These are phyloP conservation scores for Atherix ibis DNA, from an alignment of 2,888 invertebrate species.

Conservation along the genomic window DNA sequence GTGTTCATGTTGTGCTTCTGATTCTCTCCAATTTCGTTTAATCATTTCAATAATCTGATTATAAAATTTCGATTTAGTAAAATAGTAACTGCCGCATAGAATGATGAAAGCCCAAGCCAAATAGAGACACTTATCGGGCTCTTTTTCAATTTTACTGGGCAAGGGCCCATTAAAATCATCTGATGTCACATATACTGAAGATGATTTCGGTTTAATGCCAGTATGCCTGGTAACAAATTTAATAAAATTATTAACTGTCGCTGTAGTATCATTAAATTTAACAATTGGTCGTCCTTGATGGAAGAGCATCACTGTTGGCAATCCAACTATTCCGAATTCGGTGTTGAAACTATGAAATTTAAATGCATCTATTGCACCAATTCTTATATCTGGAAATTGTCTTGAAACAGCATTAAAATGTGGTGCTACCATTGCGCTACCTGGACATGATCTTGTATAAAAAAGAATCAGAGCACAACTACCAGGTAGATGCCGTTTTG, in stretches of 20 bases:
- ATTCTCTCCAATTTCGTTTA: constrained; percentile 76
- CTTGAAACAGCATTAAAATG: constrained; percentile 80
- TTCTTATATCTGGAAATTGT: constrained; percentile 70
- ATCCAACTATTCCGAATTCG: constrained; percentile 79
- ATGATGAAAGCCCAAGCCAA: constrained; percentile 76
- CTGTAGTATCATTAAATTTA: constrained; percentile 69
- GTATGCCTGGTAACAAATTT: constrained; percentile 65
- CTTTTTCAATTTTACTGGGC: constrained; percentile 54
- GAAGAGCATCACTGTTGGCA: constrained; percentile 76
- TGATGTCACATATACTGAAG: constrained; percentile 51
- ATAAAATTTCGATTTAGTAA: constrained; percentile 63
- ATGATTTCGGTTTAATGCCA: constrained; percentile 41
- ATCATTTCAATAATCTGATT: constrained; percentile 65
- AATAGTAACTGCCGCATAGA: constrained; percentile 55
- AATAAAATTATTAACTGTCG: constrained; percentile 61
- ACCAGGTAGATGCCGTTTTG: constrained; percentile 44
- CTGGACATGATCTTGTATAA: constrained; percentile 78
- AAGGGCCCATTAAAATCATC: constrained; percentile 70
- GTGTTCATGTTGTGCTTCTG: constrained; percentile 41
- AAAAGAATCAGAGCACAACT: constrained; percentile 71
- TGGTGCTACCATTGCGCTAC: constrained; percentile 78
- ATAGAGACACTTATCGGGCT: constrained; percentile 65
- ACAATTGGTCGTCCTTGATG: constrained; percentile 76
- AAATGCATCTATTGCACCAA: constrained; percentile 81
- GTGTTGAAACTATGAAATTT: constrained; percentile 72